Percentiles rank a stretch among this genome's conserved stretches.
Evolutionary conservation across 2,888 invertebrate species (phyloP).

Genomic region (Lasioglossum lativentre): DNA sequence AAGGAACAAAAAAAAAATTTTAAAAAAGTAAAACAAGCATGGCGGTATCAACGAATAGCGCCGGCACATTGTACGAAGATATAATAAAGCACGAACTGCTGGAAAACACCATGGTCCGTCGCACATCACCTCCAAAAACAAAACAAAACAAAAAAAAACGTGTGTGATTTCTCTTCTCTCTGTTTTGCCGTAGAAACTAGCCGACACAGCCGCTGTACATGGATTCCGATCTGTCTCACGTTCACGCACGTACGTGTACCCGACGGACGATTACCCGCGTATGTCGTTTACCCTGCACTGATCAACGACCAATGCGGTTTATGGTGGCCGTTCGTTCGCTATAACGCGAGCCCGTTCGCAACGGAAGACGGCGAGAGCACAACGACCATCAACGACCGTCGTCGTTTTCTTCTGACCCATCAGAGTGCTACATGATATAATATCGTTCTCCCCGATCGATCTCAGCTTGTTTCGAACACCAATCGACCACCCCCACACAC

Average conservation of each 20-base stretch:
- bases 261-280: conserved; percentile 31
- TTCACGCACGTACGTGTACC: conserved; percentile 42
- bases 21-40: conserved; percentile 24
- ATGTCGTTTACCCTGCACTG: conserved; percentile 33
- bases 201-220: conserved; percentile 28
- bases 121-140: conserved; percentile 73
- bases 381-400: neutral
- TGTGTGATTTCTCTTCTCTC: conserved; percentile 71
- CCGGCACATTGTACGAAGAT: conserved; percentile 77
- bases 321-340: conserved; percentile 13
- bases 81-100: conserved; percentile 81
- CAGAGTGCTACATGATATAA: too few relatives aligned
- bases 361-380: neutral
- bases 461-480: neutral
- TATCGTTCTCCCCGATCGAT: neutral
- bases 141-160: neutral
- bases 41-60: conserved; percentile 51
- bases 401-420: neutral
- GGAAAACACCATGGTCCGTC: conserved; percentile 75
- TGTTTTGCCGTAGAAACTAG: conserved; percentile 67
- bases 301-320: conserved; percentile 27
- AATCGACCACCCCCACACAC: neutral
- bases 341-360: neutral
- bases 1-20: neutral
- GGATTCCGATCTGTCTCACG: conserved; percentile 32